These are phyloP conservation scores for Acanthopagrus latus DNA, from an alignment of 2,797 vertebrate species.

Conservation along the genomic window DNA sequence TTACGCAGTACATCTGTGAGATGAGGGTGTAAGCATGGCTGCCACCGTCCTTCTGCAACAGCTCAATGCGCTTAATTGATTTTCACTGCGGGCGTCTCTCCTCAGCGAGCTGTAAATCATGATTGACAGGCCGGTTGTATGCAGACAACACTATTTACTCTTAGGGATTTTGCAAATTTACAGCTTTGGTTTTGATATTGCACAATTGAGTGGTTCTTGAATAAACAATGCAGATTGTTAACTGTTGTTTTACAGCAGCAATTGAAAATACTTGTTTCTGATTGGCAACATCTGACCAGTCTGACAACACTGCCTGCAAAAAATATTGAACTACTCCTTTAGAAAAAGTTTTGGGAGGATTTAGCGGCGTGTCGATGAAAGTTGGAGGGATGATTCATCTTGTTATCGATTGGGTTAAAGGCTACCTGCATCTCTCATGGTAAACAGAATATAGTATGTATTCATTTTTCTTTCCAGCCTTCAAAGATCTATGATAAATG, in stretches of 20 bases:
- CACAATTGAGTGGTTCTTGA: background rate
- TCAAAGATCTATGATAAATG: conserved; percentile 1
- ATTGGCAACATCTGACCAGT: conserved; percentile 13
- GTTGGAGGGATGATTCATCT: background rate
- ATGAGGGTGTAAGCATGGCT: conserved; percentile 8
- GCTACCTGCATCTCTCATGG: background rate
- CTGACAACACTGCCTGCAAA: background rate
- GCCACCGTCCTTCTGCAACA: conserved; percentile 33
- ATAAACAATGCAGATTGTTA: background rate
- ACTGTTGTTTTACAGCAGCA: background rate
- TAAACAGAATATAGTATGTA: background rate
- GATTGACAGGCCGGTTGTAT: conserved; percentile 44
- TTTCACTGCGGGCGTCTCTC: conserved; percentile 50
- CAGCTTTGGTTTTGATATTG: conserved; percentile 27
- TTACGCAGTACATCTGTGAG: conserved; percentile 61
- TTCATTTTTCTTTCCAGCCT: background rate
- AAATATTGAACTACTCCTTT: conserved; percentile 4
- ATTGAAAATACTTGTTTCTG: background rate
- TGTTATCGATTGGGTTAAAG: background rate
- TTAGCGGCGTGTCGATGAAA: background rate
- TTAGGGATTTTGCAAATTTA: conserved; percentile 1
- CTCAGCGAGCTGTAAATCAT: conserved; percentile 24
- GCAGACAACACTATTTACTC: conserved; percentile 36
- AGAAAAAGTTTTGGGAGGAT: background rate
- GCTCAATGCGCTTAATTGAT: conserved; percentile 63